Evolutionary conservation across 2,888 invertebrate species (phyloP).

Genomic region (Hypselothyrea guttata): DNA sequence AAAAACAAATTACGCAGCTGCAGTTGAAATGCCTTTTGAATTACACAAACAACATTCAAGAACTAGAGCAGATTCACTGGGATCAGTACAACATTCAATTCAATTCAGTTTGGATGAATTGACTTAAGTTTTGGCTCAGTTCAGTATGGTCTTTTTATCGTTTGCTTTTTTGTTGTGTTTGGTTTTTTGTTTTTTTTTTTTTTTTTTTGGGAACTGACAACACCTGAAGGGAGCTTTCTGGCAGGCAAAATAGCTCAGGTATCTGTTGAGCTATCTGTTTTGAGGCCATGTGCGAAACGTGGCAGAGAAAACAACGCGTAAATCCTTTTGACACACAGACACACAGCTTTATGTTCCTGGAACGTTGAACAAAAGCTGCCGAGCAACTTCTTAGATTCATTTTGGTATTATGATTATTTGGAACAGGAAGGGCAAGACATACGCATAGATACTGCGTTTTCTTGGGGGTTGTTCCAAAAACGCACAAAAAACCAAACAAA

Average conservation of each 20-base stretch:
- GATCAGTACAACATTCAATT: conserved; percentile 16
- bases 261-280: conserved; percentile 62
- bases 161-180: no score
- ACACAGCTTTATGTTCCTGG: conserved; percentile 9
- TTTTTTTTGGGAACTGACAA: conserved; percentile 3
- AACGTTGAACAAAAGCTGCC: conserved; percentile 49
- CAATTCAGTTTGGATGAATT: conserved; percentile 7
- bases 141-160: no score
- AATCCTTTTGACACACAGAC: conserved; percentile 66
- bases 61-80: conserved; percentile 60
- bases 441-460: conserved; percentile 18
- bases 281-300: conserved; percentile 55
- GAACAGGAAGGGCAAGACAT: conserved; percentile 37
- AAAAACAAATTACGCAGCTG: conserved; percentile 64
- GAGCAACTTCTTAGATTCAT: conserved; percentile 34
- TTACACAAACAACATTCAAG: conserved; percentile 56
- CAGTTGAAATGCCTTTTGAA: conserved; percentile 67
- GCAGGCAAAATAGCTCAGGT: conserved; percentile 71
- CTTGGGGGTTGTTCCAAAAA: conserved; percentile 45
- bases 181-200: conserved; percentile 14
- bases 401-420: conserved; percentile 25
- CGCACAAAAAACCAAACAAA: conserved; percentile 34
- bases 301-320: conserved; percentile 57
- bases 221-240: conserved; percentile 40
- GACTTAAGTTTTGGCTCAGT: conserved; percentile 14